Evolutionary conservation across 1,140 invertebrate genomes (phyloP), one percentile per base, ranked within the genome.

Genomic region (Rhysida immarginata): DNA sequence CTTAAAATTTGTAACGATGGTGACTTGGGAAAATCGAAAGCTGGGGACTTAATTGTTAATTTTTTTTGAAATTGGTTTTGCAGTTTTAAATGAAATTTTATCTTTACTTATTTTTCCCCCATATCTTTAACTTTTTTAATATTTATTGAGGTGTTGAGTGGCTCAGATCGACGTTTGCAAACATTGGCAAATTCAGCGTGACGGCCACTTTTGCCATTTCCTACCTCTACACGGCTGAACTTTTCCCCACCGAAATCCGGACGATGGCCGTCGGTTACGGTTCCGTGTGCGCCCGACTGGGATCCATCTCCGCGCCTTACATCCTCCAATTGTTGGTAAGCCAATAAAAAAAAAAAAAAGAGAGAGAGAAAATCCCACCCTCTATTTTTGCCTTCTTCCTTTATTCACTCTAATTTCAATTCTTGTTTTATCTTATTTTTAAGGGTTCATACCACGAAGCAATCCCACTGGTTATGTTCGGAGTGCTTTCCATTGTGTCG

Each of bases 211-310:
- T 80, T 63, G 74, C 75, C n/a, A 72, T 80, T 5, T 71, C 78
- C 2, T 81, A 80, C 23, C 66, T 83, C 1, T 80, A 79, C 59
- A 69, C 73, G 3, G 66, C 70, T 16, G 73, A 76, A 58, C 61
- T 80, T 1, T 79, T 78, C 62, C 81, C 81, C 14, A 83, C 81
- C 13, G 71, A 67, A 0, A 62, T 74, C n/a, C 68, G 81, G 46
- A 81, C 80, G 61, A 74, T 77, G 1, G 79, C 76, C 0, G 62
- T 83, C 24, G 81, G 81, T 1, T 75, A 73, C 1, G 74, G 76
- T 46, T 78, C 78, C 0, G 75, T 77, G 8, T 70, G 75, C 61
- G 77, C 78, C 1, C 73, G 81, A 58, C 63, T 81, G 8, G 80
- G 80, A 20, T 76, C 76, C 2, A 76, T 81, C 29, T 65, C 74